Conservation (phyloP, 30 jellyfish, hydroid and myxozoan genomes). For the Mastigias papua region DNA sequence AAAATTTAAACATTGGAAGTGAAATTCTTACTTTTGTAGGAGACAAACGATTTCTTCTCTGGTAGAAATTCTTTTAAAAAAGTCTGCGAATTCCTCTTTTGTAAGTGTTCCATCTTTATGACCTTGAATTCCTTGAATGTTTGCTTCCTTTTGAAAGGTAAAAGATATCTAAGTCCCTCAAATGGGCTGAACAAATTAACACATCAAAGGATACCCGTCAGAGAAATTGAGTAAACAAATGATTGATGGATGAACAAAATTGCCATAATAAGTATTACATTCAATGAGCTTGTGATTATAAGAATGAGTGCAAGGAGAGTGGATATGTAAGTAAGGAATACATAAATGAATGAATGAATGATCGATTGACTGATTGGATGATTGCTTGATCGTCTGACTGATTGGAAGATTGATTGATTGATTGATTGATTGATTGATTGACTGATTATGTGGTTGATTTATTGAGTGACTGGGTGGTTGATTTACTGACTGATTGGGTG, state of each 20-base stretch:
- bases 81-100: slow-evolving; percentile 83
- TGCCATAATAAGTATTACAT: background rate
- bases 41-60: slow-evolving; percentile 69
- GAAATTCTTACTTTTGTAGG: slow-evolving; percentile 29
- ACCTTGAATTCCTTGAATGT: slow-evolving; percentile 85
- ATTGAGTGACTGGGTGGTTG: no score
- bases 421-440: no score
- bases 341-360: background rate
- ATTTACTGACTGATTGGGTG: no score
- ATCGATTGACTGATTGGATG: background rate
- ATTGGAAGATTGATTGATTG: no score
- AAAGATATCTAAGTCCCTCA: no score
- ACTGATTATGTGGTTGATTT: no score
- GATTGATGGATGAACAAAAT: background rate
- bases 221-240: background rate
- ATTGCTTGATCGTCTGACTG: background rate
- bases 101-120: slow-evolving; percentile 84
- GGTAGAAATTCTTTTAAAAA: slow-evolving; percentile 76
- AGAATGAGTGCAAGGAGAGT: background rate
- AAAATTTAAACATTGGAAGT: background rate
- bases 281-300: background rate
- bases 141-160: slow-evolving; percentile 65
- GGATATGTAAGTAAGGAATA: background rate
- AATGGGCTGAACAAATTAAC: no score
- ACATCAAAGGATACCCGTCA: no score